These are phyloP conservation scores for Vesta saturnalis DNA, from an alignment of 2,888 invertebrate genomes.

Conservation along the genomic window DNA sequence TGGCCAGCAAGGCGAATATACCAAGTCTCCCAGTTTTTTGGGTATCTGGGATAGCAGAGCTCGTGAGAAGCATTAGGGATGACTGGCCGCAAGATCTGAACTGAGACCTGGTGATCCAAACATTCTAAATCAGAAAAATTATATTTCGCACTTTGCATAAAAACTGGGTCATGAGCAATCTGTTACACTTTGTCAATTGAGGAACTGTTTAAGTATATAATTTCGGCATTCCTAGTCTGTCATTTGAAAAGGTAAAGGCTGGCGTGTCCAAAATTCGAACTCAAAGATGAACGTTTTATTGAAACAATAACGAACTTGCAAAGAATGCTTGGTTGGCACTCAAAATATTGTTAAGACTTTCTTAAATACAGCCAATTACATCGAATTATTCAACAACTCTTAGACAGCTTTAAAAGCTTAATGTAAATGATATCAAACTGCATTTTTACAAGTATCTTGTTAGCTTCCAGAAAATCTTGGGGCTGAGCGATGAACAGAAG, in stretches of 20 bases:
- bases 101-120: background rate
- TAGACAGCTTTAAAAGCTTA: background rate
- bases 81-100: background rate
- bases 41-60: no score
- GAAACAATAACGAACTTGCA: background rate
- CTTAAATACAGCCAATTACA: background rate
- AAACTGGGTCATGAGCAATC: background rate
- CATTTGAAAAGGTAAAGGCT: background rate
- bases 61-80: no score
- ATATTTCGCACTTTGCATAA: background rate
- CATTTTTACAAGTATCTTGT: no score
- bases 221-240: background rate
- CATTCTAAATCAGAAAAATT: background rate
- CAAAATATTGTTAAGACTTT: background rate
- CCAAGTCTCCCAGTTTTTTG: no score
- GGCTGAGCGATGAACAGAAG: no score
- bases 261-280: no score
- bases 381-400: background rate
- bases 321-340: background rate
- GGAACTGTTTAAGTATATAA: background rate
- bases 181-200: background rate
- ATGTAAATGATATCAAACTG: no score
- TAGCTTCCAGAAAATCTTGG: no score
- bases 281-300: background rate
- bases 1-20: no score